Evolutionary conservation across 92 coral and sea anemone genomes (phyloP), one percentile per base, ranked within the genome.

Genomic region (Pocillopora grandis): DNA sequence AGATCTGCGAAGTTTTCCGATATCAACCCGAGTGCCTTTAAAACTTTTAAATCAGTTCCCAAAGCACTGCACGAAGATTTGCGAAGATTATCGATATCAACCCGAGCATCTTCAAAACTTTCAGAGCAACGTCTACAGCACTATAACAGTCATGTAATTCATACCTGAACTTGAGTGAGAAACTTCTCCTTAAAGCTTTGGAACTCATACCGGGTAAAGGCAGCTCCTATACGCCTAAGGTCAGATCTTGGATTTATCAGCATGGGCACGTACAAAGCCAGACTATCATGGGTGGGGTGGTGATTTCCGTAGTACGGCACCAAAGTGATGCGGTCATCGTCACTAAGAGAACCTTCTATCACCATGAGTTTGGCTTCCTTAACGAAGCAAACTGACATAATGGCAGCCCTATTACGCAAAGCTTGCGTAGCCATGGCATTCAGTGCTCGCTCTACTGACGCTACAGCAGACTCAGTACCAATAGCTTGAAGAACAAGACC

Each of bases 311-410:
- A 78, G 88, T 94, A 97, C 37, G 99, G 99, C 72, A 90, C 95
- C 31, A 94, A 89, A 35, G 92, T 91, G 72, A 97, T 91, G 74
- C 89, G 90, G 60, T 94, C 99, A 67, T 87, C 89, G 80, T 94
- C 91, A 79, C 89, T 91, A 55, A 88, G 95, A 75, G 90, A 90
- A 83, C 90, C 85, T 90, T 94, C 99, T 66, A 96, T 90, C 78
- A 95, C 58, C 90, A 94, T 94, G 59, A 84, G 91, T 70, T 91
- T 94, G 5, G 99, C 95, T 20, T 96, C 99, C 82, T 93, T 93
- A 20, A 96, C 98, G 58, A 94, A 96, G 66, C 96, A 92, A 88
- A 94, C 86, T 13, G 98, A 92, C 99, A 96, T 96, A 76, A 90
- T 80, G 36, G 91, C 88, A 17, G 91, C 93, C 69, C 83, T 91